Evolutionary conservation across 2,888 invertebrate species (phyloP), one percentile per base, ranked within the genome.

Genomic region (Theodoxus fluviatilis): DNA sequence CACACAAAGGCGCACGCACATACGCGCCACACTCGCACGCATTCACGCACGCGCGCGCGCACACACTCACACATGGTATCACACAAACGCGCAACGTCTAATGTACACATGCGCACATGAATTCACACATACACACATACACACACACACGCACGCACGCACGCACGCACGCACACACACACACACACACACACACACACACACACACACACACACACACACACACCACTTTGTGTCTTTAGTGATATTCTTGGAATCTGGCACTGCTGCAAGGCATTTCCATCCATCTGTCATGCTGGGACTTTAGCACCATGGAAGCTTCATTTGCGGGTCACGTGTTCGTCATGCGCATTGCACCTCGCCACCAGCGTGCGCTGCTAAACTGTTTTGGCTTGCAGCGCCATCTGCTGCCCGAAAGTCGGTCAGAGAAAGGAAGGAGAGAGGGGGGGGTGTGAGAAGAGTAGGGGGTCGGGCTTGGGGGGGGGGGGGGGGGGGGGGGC

Each of bases 171-270:
- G 28, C 43, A 40, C 40, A 22, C 65, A 65, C 25, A 7, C 65
- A 65, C 65, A 65, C 65, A 25, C 40, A 65, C 65, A 28, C 28
- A 66, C 65, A 66, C 47, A 66, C 65, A 47, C 47, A 47, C 47
- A 66, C 15, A 43, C 47, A 66, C 47, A 66, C 65, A 47, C 65
- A 47, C 31, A 28, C 47, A 66, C 65, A 66, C 65, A 66, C 47
- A 66, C 65, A 47, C 65, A 43, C 43, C 6, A 55, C 55, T 7
- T 15, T 12, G 9, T 15, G 15, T 15, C 7, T 15, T 12, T 15
- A 43, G n/a, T n/a, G n/a, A n/a, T n/a, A n/a, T n/a, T n/a, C n/a
- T n/a, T n/a, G n/a, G n/a, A n/a, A n/a, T n/a, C n/a, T n/a, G n/a
- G n/a, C n/a, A n/a, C n/a, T n/a, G n/a, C n/a, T n/a, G n/a, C n/a